These are phyloP conservation scores for Chionoecetes opilio DNA, from an alignment of 1,140 invertebrate species.

Conservation along the genomic window DNA sequence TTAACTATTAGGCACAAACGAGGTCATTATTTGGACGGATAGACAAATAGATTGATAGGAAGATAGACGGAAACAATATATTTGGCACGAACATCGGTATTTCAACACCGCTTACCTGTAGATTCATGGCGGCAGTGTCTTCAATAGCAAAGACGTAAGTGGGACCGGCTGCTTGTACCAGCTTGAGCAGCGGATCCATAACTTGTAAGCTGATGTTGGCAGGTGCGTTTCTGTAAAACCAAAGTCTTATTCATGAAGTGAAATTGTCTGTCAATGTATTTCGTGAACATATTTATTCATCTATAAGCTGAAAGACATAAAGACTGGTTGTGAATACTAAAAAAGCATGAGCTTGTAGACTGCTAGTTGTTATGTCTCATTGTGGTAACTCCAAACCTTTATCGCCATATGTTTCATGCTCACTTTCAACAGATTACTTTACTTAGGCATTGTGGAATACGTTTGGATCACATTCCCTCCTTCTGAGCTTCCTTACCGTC, in stretches of 20 bases:
- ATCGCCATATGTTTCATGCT: too few relatives aligned
- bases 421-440: not conserved
- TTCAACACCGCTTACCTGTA: conserved; percentile 39
- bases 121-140: conserved; percentile 65
- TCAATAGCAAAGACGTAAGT: conserved; percentile 64
- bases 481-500: conserved; percentile 40
- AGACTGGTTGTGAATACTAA: too few relatives aligned
- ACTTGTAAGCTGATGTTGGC: not conserved
- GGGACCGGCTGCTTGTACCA: conserved; percentile 44
- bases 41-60: not conserved
- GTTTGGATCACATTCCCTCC: not conserved
- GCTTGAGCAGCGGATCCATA: conserved; percentile 32
- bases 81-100: too few relatives aligned
- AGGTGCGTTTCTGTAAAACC: conserved; percentile 22
- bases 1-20: too few relatives aligned
- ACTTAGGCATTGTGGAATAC: not conserved
- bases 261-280: not conserved
- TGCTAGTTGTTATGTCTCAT: too few relatives aligned
- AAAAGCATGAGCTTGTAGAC: too few relatives aligned
- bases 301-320: too few relatives aligned
- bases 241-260: not conserved
- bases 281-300: too few relatives aligned
- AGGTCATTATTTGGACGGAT: not conserved
- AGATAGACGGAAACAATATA: too few relatives aligned
- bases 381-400: too few relatives aligned